Percentiles rank a stretch among this genome's conserved stretches.
phyloP scores from a whole-genome alignment of 2,113 vertebrate species.

The Notiomystis cincta region DNA sequence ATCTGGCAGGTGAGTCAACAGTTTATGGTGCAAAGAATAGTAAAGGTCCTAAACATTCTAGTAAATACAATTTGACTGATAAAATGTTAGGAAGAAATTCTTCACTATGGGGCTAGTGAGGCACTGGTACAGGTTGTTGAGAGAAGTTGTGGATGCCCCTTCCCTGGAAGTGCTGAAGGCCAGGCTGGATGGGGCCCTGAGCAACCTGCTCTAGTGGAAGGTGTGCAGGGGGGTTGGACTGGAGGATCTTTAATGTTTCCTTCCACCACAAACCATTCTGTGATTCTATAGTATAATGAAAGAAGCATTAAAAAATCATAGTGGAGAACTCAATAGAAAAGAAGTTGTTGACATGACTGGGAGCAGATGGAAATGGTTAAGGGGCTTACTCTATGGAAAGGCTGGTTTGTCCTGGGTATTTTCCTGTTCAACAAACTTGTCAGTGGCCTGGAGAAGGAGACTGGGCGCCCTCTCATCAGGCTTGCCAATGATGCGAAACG shows the following conservation, averaged over 20 bases:
- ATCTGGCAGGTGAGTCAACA: background rate
- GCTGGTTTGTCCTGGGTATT: background rate
- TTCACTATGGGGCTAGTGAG: background rate
- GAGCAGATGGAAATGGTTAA: background rate
- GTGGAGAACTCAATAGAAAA: background rate
- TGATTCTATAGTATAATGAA: background rate
- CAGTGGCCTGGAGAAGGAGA: background rate
- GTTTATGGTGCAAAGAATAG: background rate
- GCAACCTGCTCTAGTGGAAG: background rate
- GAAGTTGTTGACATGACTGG: background rate
- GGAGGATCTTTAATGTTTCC: background rate
- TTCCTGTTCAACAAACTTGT: background rate
- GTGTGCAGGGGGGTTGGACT: background rate
- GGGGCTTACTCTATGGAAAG: background rate
- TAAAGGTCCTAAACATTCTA: background rate
- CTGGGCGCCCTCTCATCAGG: background rate
- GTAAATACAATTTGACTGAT: background rate
- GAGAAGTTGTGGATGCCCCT: background rate
- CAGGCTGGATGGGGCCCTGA: background rate
- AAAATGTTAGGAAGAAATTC: background rate
- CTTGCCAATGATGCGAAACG: background rate
- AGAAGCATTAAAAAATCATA: background rate
- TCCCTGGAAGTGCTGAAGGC: background rate
- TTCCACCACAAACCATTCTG: background rate
- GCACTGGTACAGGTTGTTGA: background rate